Evolutionary conservation across 2,888 invertebrate genomes (phyloP).

Genomic region (Erebia palarica): DNA sequence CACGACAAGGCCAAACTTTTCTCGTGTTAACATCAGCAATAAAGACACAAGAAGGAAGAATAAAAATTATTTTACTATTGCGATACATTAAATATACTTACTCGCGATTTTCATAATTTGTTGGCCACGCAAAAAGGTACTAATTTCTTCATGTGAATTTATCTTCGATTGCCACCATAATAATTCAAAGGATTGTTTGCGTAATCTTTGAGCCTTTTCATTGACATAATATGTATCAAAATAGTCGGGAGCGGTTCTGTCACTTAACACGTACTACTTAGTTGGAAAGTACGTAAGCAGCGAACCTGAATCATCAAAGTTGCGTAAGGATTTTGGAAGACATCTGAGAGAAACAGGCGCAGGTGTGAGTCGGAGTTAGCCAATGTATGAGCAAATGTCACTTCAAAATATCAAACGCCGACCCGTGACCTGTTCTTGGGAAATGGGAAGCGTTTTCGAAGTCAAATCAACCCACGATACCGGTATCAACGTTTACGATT

Average conservation of each 20-base stretch:
- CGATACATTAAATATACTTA: background rate
- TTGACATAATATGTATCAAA: background rate
- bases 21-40: too few relatives aligned
- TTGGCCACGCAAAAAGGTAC: too few relatives aligned
- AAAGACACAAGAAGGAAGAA: background rate
- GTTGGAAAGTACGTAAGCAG: constrained; percentile 37
- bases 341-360: constrained; percentile 47
- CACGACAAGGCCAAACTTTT: background rate
- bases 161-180: background rate
- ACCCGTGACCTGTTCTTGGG: constrained; percentile 64
- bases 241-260: constrained; percentile 36
- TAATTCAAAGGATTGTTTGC: background rate
- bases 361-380: constrained; percentile 59
- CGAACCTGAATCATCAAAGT: constrained; percentile 54
- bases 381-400: constrained; percentile 67
- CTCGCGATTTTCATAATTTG: background rate
- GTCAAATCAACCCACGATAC: constrained; percentile 46
- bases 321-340: constrained; percentile 61
- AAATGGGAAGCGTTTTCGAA: constrained; percentile 55
- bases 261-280: constrained; percentile 29
- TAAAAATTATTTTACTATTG: background rate
- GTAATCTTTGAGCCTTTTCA: background rate
- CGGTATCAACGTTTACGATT: constrained; percentile 35
- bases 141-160: too few relatives aligned
- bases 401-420: constrained; percentile 70